Conservation (phyloP, 2,797 vertebrate species). For the Sebastes kiyomatsui region DNA sequence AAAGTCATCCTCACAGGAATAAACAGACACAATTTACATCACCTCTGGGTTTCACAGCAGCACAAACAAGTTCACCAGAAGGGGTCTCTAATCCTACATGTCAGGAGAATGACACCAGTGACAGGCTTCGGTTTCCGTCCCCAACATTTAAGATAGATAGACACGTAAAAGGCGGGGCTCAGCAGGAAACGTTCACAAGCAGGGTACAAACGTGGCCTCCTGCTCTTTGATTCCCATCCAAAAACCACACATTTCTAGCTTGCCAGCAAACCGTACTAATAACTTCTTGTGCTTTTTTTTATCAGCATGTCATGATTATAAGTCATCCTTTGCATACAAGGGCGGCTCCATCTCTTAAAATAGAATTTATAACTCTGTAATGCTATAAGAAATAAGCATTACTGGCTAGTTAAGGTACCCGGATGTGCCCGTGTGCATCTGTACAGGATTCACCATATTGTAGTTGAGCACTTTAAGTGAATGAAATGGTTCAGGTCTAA, state of each 20-base stretch:
- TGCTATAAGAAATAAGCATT: slow-evolving; percentile 32
- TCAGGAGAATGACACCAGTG: slow-evolving; percentile 57
- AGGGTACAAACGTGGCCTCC: slow-evolving; percentile 26
- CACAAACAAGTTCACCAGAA: slow-evolving; percentile 76
- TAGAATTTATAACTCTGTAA: slow-evolving; percentile 33
- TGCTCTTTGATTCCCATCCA: slow-evolving; percentile 26
- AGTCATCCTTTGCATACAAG: slow-evolving; percentile 45
- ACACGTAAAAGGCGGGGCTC: slow-evolving; percentile 50
- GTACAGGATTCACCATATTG: slow-evolving; percentile 44
- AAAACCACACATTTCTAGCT: slow-evolving; percentile 16
- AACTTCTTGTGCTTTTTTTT: slow-evolving; percentile 54
- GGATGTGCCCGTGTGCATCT: slow-evolving; percentile 26
- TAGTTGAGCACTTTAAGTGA: slow-evolving; percentile 28
- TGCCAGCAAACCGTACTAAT: slow-evolving; percentile 37
- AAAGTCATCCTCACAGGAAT: slow-evolving; percentile 75
- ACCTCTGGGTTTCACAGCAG: slow-evolving; percentile 77
- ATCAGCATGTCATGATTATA: slow-evolving; percentile 25
- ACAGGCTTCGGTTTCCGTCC: slow-evolving; percentile 40
- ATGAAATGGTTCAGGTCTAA: slow-evolving; percentile 10
- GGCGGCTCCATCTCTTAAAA: slow-evolving; percentile 36
- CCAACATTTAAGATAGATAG: slow-evolving; percentile 64
- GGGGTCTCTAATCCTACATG: slow-evolving; percentile 72
- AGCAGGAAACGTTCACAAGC: slow-evolving; percentile 40
- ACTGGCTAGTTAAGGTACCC: slow-evolving; percentile 45
- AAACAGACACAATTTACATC: slow-evolving; percentile 80